Conservation (phyloP, 2,797 vertebrate genomes). For the Helostoma temminkii region DNA sequence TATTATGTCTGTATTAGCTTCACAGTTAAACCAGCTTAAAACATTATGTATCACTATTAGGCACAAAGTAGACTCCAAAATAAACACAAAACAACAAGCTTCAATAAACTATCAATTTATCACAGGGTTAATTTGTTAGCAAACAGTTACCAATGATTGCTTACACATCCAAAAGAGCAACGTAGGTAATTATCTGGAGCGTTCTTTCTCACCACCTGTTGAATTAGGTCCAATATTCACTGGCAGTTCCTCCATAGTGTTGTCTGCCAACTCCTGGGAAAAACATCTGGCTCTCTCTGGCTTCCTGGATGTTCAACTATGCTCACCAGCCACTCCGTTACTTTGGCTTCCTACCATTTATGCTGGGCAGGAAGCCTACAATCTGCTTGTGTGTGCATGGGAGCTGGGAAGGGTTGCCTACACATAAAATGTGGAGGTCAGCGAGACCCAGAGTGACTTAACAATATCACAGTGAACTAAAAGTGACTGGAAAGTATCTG, state of each 20-base stretch:
- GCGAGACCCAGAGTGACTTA: constrained; percentile 29
- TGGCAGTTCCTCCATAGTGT: constrained; percentile 31
- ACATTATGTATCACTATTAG: background rate
- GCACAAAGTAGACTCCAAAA: constrained; percentile 1
- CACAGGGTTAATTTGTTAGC: constrained; percentile 36
- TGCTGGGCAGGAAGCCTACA: constrained; percentile 61
- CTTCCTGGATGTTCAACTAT: constrained; percentile 57
- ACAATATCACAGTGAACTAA: constrained; percentile 6
- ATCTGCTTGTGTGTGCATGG: constrained; percentile 47
- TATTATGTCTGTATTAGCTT: background rate
- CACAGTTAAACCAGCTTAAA: constrained; percentile 2
- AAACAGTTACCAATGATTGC: constrained; percentile 40
- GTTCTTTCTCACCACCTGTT: constrained; percentile 59
- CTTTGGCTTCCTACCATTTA: constrained; percentile 62
- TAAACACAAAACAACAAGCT: background rate
- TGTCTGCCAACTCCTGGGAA: constrained; percentile 56
- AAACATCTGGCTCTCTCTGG: constrained; percentile 70
- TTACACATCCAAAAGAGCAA: constrained; percentile 37
- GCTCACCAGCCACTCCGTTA: constrained; percentile 67
- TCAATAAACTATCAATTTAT: constrained; percentile 28
- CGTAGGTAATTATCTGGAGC: constrained; percentile 20
- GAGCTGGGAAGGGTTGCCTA: constrained; percentile 36
- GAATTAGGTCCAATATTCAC: constrained; percentile 56
- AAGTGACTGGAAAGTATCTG: background rate
- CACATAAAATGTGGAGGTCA: constrained; percentile 18